These are phyloP conservation scores for Diprion similis DNA, from an alignment of 1,140 invertebrate genomes.

Conservation along the genomic window DNA sequence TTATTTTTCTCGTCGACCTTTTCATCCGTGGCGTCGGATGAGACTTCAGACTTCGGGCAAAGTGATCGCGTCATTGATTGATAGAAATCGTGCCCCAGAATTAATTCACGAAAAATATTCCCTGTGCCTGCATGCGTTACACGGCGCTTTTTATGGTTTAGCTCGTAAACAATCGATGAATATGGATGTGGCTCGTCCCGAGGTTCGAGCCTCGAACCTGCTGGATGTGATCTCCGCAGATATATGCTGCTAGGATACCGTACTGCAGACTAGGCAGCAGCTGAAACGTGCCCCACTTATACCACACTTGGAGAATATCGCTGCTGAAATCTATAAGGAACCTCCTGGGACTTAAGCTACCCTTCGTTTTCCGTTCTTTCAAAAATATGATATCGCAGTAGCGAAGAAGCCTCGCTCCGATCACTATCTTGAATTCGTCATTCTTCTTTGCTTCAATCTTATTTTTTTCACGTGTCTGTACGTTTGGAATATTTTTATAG, in stretches of 20 bases:
- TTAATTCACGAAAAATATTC: slow-evolving; percentile 3
- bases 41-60: not conserved
- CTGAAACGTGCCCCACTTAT: not conserved
- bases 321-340: not conserved
- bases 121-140: not conserved
- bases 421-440: too few relatives aligned
- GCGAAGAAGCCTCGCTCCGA: too few relatives aligned
- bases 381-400: not conserved
- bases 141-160: not conserved
- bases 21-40: too few relatives aligned
- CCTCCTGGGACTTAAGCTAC: not conserved
- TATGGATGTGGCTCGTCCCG: not conserved
- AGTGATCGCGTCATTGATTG: slow-evolving; percentile 5
- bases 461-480: too few relatives aligned
- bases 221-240: not conserved
- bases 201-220: not conserved
- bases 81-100: slow-evolving; percentile 4
- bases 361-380: not conserved
- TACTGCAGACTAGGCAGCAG: too few relatives aligned
- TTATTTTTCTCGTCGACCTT: too few relatives aligned
- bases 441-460: too few relatives aligned
- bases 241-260: not conserved
- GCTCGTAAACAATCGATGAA: slow-evolving; percentile 7
- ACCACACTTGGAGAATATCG: not conserved
- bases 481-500: too few relatives aligned